Conservation (phyloP, 2,113 vertebrate genomes). For the Isichthys henryi region DNA sequence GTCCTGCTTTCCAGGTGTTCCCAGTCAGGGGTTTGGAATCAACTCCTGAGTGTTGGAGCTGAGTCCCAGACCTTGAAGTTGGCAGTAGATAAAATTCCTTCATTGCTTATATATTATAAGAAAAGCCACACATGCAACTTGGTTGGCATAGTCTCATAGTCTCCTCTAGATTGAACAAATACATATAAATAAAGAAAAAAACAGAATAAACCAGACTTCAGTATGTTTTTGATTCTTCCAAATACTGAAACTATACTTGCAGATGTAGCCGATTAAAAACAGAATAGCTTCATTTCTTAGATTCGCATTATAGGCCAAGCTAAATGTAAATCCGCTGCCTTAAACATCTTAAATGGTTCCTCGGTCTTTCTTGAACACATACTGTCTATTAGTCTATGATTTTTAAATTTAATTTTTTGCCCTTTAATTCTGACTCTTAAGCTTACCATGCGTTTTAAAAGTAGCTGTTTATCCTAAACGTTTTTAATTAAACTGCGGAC, state of each 20-base stretch:
- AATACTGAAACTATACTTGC: not conserved
- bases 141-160: not conserved
- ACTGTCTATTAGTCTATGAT: not conserved
- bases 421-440: not conserved
- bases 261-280: not conserved
- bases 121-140: not conserved
- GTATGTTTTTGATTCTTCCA: not conserved
- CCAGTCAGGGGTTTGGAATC: not conserved
- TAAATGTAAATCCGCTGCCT: not conserved
- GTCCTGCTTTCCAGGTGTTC: not conserved
- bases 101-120: not conserved
- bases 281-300: not conserved
- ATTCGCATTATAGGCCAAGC: not conserved
- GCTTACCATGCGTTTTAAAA: not conserved
- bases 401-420: not conserved
- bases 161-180: not conserved
- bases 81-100: not conserved
- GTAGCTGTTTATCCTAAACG: not conserved
- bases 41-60: not conserved
- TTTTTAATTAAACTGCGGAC: not conserved
- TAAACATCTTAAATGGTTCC: not conserved
- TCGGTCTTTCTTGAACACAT: not conserved
- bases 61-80: not conserved
- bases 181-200: not conserved
- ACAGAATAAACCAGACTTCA: not conserved